These are phyloP conservation scores for Platypus cylindrus DNA, from an alignment of 2,888 invertebrate species.

Conservation along the genomic window DNA sequence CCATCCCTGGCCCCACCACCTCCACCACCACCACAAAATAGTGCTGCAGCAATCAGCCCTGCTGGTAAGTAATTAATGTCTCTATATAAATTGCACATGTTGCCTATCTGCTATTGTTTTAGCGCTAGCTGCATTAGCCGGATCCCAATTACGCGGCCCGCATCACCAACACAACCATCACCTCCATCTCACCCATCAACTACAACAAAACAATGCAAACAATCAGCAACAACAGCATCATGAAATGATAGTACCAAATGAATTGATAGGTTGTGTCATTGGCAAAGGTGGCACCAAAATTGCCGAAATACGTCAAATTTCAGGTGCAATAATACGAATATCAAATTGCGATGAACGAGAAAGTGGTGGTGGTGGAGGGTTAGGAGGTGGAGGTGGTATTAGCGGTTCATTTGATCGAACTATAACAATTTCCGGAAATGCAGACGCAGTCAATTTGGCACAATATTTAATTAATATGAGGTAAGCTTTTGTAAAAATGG, in stretches of 20 bases:
- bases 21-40: too few species aligned
- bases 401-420: constrained; percentile 92
- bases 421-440: constrained; percentile 94
- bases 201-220: too few species aligned
- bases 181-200: too few species aligned
- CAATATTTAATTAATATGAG: constrained; percentile 99
- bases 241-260: constrained; percentile 98
- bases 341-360: constrained; percentile 97
- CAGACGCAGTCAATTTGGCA: constrained; percentile 92
- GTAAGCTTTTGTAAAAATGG: constrained; percentile 59
- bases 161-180: too few species aligned
- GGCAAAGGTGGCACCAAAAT: constrained; percentile 98
- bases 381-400: too few species aligned
- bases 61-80: constrained; percentile 58
- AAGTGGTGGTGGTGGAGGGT: constrained; percentile 84
- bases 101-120: constrained; percentile 11
- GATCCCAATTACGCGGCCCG: constrained; percentile 74
- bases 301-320: constrained; percentile 96
- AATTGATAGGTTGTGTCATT: constrained; percentile 96
- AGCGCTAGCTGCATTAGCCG: constrained; percentile 70
- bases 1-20: too few species aligned
- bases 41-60: constrained; percentile 74
- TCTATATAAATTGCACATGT: too few species aligned
- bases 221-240: constrained; percentile 70
- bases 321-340: constrained; percentile 96